phyloP scores from a whole-genome alignment of 2,113 vertebrate species.

The Himantopus leucocephalus region DNA sequence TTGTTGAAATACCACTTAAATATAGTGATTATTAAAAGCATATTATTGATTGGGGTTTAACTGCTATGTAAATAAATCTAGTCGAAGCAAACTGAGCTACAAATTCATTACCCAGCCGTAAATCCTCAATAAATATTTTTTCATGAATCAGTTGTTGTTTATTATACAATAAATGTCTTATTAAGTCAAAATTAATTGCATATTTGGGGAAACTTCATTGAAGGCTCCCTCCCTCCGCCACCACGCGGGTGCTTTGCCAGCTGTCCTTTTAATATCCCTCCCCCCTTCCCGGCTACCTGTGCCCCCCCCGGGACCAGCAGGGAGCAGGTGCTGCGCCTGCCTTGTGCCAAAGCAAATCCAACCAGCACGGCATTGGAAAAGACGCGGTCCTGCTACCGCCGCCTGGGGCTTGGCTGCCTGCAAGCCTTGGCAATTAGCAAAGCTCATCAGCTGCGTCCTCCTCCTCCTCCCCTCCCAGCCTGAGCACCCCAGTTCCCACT shows the following conservation, averaged over 20 bases:
- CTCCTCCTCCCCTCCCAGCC: not conserved
- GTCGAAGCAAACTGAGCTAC: conserved; percentile 26
- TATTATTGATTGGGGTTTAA: conserved; percentile 69
- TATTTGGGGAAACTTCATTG: conserved; percentile 43
- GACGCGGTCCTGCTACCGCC: not conserved
- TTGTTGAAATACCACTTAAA: conserved; percentile 71
- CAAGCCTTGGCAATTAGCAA: not conserved
- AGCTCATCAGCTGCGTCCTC: not conserved
- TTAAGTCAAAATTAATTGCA: conserved; percentile 70
- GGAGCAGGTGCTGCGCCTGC: not conserved
- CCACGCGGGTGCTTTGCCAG: not conserved
- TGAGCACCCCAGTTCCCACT: fast-evolving
- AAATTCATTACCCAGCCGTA: conserved; percentile 60
- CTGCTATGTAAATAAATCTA: conserved; percentile 66
- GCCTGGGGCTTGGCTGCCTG: not conserved
- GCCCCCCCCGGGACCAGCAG: not conserved
- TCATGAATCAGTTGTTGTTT: conserved; percentile 70
- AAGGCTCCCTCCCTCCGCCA: not conserved
- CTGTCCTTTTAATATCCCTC: not conserved
- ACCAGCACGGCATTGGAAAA: fast-evolving
- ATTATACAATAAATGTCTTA: conserved; percentile 74
- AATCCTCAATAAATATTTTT: conserved; percentile 73
- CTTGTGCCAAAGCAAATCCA: not conserved
- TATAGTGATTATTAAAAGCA: conserved; percentile 69
- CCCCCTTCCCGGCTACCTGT: not conserved